A percentile compares a stretch with the other conserved stretches of the same genome.
phyloP scores from a whole-genome alignment of 2,113 vertebrate species.

The Mastomys coucha region DNA sequence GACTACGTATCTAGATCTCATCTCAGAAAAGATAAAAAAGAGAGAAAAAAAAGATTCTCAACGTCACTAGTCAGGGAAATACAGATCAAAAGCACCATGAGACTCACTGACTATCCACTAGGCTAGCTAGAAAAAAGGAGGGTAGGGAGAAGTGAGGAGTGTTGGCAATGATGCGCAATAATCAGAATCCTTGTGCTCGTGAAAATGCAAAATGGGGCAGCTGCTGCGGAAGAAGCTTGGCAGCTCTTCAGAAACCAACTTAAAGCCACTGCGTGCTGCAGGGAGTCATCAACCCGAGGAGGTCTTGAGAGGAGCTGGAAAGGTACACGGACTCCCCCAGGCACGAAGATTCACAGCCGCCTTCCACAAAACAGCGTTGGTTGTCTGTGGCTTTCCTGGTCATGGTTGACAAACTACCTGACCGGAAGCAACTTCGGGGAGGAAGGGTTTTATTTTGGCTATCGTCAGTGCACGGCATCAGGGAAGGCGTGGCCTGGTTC shows the following conservation, averaged over 20 bases:
- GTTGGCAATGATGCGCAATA: neutral
- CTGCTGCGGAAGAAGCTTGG: neutral
- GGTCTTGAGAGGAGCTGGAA: neutral
- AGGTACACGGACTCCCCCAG: neutral
- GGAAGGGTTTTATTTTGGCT: neutral
- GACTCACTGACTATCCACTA: neutral
- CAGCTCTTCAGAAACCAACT: neutral
- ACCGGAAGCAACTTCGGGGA: neutral
- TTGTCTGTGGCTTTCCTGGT: neutral
- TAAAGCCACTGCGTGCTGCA: neutral
- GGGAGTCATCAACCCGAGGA: neutral
- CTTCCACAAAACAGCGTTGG: neutral
- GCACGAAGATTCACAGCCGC: neutral
- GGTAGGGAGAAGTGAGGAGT: neutral
- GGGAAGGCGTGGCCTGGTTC: neutral
- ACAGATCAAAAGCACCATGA: neutral
- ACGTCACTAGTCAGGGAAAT: neutral
- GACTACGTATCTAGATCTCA: neutral
- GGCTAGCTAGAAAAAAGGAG: neutral
- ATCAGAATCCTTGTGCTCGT: neutral
- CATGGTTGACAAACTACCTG: neutral
- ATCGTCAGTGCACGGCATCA: too few species aligned
- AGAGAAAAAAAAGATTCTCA: too few species aligned
- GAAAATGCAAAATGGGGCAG: neutral
- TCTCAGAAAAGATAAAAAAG: neutral